Evolutionary conservation across 2,888 invertebrate genomes (phyloP).

Genomic region (Julus scandinavius): DNA sequence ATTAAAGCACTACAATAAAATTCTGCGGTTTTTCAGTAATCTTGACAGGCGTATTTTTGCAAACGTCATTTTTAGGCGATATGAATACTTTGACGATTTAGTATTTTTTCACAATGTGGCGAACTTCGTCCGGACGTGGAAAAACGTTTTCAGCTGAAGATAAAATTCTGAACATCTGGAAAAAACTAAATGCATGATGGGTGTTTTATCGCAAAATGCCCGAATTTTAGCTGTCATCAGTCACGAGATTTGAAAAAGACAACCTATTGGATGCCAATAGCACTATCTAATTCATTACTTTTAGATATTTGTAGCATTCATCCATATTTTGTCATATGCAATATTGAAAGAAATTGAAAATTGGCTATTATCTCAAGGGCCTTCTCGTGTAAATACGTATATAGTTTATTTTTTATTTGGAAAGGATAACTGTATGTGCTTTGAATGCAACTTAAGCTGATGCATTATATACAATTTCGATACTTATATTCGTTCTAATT

Average conservation of each 20-base stretch:
- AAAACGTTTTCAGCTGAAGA: slow-evolving; percentile 6
- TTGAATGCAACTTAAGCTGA: too few relatives aligned
- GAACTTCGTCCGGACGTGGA: neutral
- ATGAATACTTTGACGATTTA: neutral
- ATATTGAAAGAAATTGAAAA: too few relatives aligned
- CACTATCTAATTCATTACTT: neutral
- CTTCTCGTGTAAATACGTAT: too few relatives aligned
- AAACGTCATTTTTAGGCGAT: neutral
- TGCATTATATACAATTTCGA: too few relatives aligned
- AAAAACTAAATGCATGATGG: neutral
- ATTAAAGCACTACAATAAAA: too few relatives aligned
- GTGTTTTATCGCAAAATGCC: slow-evolving; percentile 2
- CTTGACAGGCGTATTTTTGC: too few relatives aligned
- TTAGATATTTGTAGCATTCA: neutral
- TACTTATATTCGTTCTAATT: neutral
- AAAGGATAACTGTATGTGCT: too few relatives aligned
- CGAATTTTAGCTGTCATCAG: neutral
- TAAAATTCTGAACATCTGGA: neutral
- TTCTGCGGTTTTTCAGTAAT: too few relatives aligned
- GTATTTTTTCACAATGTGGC: neutral
- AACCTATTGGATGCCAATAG: neutral
- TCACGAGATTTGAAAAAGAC: neutral
- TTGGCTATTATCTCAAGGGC: too few relatives aligned
- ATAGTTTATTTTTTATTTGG: too few relatives aligned
- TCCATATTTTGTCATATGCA: neutral